Base-by-base conservation (phyloP, 1,140 invertebrate species). In the Drosophila chauvacae region DNA sequence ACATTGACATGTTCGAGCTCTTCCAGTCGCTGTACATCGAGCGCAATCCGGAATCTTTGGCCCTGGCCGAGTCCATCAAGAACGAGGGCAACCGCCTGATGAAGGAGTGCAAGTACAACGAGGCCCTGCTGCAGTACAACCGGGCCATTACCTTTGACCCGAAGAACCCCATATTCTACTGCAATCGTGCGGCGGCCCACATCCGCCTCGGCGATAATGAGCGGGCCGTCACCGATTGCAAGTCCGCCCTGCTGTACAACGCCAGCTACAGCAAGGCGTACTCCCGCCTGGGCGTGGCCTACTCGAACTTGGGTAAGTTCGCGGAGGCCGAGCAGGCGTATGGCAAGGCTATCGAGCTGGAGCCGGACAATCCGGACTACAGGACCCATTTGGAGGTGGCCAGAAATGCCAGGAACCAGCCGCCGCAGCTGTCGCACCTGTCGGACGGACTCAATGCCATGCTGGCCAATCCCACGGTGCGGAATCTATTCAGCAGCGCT, bases 251-350 rank as follows among this genome's bases (percentile, higher is more conserved):
- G 44, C 94, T 95, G 42, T 95, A 99, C 75, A 97, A 99, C 93
- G 96, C 96, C 1, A 95, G 95, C 39, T 99, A 99, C 92, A 96
- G 97, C 68, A 99, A 99, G 94, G 98, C 98, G 4, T 98, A 98
- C 94, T 97, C 97, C 7, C 94, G 98, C 81, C 95, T 99, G 92
- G 97, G 96, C n/a, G 95, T 99, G 62, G 98, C 98, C 2, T 96
- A 97, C 81, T 96, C 97, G 3, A 97, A 96, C 91, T 93, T 98
- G 60, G 95, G 96, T 55, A 95, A 96, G 77, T 96, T 97, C 90
- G 94, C 95, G 58, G 96, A 98, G 88, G 98, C 98, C 1, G 95
- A 96, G 57, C 95, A 96, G 59, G 96, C 97, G 47, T 99, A 98
- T 93, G 94, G 96, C 77, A 97, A 96, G 81, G 98, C 98, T 3